These are phyloP conservation scores for Caenorhabditis auriculariae DNA, from an alignment of 2,888 invertebrate species.

Conservation along the genomic window DNA sequence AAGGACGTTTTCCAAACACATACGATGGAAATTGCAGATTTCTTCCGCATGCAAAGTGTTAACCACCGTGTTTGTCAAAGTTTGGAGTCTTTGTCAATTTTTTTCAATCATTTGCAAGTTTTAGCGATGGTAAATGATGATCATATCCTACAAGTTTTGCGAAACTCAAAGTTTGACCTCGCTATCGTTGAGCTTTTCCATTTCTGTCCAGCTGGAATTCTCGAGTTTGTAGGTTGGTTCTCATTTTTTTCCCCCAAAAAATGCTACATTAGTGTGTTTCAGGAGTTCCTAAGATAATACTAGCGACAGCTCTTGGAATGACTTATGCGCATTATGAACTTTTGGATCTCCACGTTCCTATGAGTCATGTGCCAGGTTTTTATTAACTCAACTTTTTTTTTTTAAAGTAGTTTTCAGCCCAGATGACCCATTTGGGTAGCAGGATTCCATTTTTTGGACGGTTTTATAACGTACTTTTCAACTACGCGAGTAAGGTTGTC, in stretches of 20 bases:
- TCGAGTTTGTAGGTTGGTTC: slow-evolving; percentile 3
- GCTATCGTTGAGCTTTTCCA: slow-evolving; percentile 23
- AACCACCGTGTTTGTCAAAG: slow-evolving; percentile 20
- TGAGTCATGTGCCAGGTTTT: slow-evolving; percentile 25
- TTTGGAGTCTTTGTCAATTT: background rate
- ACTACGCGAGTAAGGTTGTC: slow-evolving; percentile 10
- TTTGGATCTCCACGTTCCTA: slow-evolving; percentile 6
- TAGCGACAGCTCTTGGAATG: slow-evolving; percentile 26
- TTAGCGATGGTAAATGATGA: slow-evolving; percentile 15
- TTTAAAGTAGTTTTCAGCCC: slow-evolving; percentile 6
- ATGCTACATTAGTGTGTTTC: background rate
- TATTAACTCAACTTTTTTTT: background rate
- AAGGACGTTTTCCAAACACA: slow-evolving; percentile 17
- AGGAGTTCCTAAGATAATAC: slow-evolving; percentile 17
- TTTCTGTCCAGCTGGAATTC: slow-evolving; percentile 26
- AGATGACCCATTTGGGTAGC: slow-evolving; percentile 14
- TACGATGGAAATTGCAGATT: slow-evolving; percentile 18
- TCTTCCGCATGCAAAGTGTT: slow-evolving; percentile 20
- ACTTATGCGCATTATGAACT: slow-evolving; percentile 22
- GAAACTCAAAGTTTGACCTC: slow-evolving; percentile 14
- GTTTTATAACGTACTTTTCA: slow-evolving; percentile 15
- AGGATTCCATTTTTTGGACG: slow-evolving; percentile 13
- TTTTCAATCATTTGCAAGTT: background rate
- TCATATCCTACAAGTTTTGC: slow-evolving; percentile 4
- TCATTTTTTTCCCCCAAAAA: background rate